Conservation (phyloP, 2,888 invertebrate species). For the Dastarcus helophoroides region DNA sequence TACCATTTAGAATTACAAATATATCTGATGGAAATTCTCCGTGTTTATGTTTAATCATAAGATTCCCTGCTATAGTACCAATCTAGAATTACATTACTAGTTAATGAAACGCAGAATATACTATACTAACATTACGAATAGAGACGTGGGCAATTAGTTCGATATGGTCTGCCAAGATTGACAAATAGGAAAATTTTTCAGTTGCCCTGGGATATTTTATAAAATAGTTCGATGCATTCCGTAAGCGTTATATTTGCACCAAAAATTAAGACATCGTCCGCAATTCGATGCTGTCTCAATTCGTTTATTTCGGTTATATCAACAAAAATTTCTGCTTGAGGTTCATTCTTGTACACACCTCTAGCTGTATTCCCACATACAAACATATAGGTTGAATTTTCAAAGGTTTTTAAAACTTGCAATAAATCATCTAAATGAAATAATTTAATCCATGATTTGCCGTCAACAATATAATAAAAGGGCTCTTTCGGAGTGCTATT, state of each 20-base stretch:
- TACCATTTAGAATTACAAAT: neutral
- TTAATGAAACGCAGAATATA: neutral
- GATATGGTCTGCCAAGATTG: neutral
- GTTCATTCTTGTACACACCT: neutral
- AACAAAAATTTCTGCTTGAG: neutral
- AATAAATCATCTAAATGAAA: constrained; percentile 19
- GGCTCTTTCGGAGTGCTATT: constrained; percentile 31
- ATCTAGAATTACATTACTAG: constrained; percentile 1
- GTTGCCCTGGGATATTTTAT: neutral
- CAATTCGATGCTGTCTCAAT: neutral
- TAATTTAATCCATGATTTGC: constrained; percentile 14
- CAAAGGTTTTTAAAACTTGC: constrained; percentile 33
- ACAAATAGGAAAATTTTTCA: neutral
- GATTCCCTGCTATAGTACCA: constrained; percentile 1
- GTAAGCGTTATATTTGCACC: neutral
- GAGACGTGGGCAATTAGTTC: constrained; percentile 1
- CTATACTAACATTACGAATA: neutral
- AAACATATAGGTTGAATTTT: constrained; percentile 1
- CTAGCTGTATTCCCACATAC: constrained; percentile 1
- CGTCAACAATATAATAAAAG: constrained; percentile 7
- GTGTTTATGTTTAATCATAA: constrained; percentile 1
- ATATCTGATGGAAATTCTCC: constrained; percentile 1
- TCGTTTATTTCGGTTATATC: constrained; percentile 1
- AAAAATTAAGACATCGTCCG: neutral
- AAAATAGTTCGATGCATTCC: neutral